Percentiles rank a stretch among this genome's conserved stretches.
phyloP scores from a whole-genome alignment of 1,140 invertebrate species.

The Cheumatopsyche charites region DNA sequence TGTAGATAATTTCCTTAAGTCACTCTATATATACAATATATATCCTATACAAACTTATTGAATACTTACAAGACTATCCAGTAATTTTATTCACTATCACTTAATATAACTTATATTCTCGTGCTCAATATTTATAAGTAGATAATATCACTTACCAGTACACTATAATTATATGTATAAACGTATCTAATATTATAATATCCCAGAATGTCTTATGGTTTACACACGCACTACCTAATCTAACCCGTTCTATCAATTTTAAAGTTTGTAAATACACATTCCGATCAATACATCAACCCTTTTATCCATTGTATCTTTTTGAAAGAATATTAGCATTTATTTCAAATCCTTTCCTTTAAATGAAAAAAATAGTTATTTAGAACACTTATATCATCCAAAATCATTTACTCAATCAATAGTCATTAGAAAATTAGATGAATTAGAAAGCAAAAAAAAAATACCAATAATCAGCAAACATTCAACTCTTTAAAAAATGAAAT shows the following conservation, averaged over 20 bases:
- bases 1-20: slow-evolving; percentile 11
- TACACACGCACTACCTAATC: slow-evolving; percentile 42
- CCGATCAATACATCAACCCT: no score
- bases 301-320: neutral
- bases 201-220: slow-evolving; percentile 47
- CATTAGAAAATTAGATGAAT: neutral
- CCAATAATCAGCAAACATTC: slow-evolving; percentile 63
- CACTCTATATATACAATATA: neutral
- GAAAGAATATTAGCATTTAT: neutral
- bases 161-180: neutral
- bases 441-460: slow-evolving; percentile 43
- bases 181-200: slow-evolving; percentile 14
- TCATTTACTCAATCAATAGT: neutral
- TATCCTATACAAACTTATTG: neutral
- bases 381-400: neutral
- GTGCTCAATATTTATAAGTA: slow-evolving; percentile 16
- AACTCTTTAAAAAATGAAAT: slow-evolving; percentile 56
- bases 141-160: neutral
- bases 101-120: neutral
- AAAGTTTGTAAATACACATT: neutral
- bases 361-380: neutral
- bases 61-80: neutral
- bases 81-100: neutral
- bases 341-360: neutral
- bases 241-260: slow-evolving; percentile 12